phyloP scores from a whole-genome alignment of 1,140 invertebrate genomes.

The Ips typographus region DNA sequence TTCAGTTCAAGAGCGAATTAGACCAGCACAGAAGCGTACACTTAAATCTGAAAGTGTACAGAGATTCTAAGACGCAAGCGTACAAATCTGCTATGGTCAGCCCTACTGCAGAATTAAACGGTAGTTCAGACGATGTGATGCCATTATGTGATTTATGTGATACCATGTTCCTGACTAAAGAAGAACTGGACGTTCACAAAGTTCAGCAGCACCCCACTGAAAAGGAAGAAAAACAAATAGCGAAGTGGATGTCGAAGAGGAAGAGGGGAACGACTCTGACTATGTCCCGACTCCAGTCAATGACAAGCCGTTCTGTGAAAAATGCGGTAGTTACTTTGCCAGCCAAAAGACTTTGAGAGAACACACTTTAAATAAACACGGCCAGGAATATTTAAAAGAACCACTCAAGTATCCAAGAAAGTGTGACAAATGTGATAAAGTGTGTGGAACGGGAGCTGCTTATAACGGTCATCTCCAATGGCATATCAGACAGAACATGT shows the following conservation, averaged over 20 bases:
- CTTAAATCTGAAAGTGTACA: conserved; percentile 65
- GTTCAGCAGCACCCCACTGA: not conserved
- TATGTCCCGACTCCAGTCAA: not conserved
- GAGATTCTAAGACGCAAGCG: conserved; percentile 46
- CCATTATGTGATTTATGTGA: conserved; percentile 44
- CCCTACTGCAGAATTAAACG: conserved; percentile 31
- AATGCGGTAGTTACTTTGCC: conserved; percentile 42
- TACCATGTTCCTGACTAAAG: conserved; percentile 38
- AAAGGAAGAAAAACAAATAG: not conserved
- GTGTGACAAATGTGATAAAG: conserved; percentile 43
- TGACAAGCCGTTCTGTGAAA: conserved; percentile 39
- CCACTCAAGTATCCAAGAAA: conserved; percentile 38
- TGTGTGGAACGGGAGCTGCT: conserved; percentile 39
- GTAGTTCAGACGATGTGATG: conserved; percentile 5
- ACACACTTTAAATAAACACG: conserved; percentile 42
- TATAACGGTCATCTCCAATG: conserved; percentile 42
- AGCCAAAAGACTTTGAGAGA: conserved; percentile 42
- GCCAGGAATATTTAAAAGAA: conserved; percentile 13
- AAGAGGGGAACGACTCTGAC: not conserved
- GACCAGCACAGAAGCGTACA: conserved; percentile 66
- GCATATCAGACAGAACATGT: conserved; percentile 37
- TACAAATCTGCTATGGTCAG: conserved; percentile 44
- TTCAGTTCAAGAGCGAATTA: conserved; percentile 59
- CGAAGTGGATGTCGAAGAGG: conserved; percentile 8
- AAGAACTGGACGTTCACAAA: conserved; percentile 42